Conservation (phyloP, 1,140 invertebrate genomes). For the Scylla paramamosain region DNA sequence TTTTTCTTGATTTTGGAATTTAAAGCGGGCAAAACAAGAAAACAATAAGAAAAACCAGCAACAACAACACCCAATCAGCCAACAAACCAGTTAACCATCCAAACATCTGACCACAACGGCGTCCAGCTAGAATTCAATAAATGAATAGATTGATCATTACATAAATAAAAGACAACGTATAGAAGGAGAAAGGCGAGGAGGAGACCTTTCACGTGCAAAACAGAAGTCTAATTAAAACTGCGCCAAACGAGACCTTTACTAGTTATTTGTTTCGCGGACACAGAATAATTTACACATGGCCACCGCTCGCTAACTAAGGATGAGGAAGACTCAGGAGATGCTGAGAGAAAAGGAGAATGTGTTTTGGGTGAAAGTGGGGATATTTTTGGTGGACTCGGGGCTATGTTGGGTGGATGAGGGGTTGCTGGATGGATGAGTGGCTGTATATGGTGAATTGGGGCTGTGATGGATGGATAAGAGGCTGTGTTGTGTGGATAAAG, state of each 20-base stretch:
- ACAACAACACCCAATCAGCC: not conserved
- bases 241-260: not conserved
- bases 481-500: not conserved
- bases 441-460: too few relatives aligned
- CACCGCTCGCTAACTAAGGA: too few relatives aligned
- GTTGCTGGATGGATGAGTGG: too few relatives aligned
- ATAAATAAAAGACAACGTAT: too few relatives aligned
- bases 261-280: not conserved
- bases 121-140: not conserved
- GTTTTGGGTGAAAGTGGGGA: too few relatives aligned
- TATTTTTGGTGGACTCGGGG: too few relatives aligned
- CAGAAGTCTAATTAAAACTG: not conserved
- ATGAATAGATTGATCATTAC: too few relatives aligned
- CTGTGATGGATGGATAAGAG: not conserved
- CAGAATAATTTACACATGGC: not conserved
- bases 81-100: not conserved
- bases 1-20: not conserved
- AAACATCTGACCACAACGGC: not conserved
- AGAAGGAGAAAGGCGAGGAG: not conserved
- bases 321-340: too few relatives aligned
- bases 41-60: not conserved
- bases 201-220: not conserved
- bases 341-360: too few relatives aligned
- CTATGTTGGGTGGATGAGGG: too few relatives aligned
- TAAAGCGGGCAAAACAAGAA: not conserved